Evolutionary conservation across 35 echinoderm and acorn worm species (phyloP).

Genomic region (Apostichopus parvimensis): DNA sequence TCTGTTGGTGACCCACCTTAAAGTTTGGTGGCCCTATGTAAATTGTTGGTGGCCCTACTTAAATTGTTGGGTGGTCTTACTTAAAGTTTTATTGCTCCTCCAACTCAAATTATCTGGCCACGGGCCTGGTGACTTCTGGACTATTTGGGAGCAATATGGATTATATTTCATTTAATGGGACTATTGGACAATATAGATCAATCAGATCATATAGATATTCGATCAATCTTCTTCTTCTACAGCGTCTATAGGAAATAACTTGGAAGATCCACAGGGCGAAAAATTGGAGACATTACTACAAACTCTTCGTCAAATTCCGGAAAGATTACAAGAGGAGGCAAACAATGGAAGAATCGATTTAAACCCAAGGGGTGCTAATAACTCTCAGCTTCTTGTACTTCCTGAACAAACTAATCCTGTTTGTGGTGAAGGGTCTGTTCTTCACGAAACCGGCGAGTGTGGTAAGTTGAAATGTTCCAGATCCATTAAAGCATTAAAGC

Average conservation of each 20-base stretch:
- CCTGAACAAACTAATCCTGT: not conserved
- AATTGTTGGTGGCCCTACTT: no score
- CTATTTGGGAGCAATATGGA: no score
- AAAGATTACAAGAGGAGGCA: not conserved
- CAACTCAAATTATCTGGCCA: no score
- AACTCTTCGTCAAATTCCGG: not conserved
- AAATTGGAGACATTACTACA: not conserved
- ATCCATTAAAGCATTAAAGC: not conserved
- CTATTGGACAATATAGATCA: no score
- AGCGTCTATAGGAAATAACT: not conserved
- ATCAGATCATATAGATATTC: no score
- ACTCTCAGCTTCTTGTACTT: not conserved
- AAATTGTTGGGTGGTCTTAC: no score
- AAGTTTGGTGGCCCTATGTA: no score
- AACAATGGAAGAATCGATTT: not conserved
- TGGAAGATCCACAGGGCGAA: not conserved
- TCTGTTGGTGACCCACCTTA: no score
- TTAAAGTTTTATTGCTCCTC: no score
- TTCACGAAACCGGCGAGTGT: slow-evolving; percentile 36
- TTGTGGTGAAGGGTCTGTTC: slow-evolving; percentile 10
- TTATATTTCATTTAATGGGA: no score
- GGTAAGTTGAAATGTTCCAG: slow-evolving; percentile 5
- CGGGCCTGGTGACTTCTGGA: no score
- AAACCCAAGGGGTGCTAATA: not conserved
- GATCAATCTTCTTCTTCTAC: no score